Evolutionary conservation across 2,888 invertebrate genomes (phyloP).

Genomic region (Morinoia aosen): DNA sequence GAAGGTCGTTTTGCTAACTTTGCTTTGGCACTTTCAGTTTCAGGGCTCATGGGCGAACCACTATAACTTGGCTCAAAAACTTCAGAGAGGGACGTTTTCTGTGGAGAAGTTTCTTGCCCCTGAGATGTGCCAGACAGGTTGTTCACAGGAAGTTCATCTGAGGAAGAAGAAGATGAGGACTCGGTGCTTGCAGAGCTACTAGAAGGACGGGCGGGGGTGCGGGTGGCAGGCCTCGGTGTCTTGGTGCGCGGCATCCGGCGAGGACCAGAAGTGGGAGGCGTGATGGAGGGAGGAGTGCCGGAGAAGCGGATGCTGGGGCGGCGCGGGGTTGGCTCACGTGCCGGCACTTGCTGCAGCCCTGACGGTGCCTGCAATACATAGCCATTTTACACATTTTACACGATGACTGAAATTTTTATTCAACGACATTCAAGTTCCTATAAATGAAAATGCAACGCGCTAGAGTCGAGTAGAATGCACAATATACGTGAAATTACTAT

Average conservation of each 20-base stretch:
- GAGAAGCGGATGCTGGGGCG: constrained; percentile 42
- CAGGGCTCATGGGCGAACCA: neutral
- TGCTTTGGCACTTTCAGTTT: neutral
- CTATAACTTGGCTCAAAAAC: neutral
- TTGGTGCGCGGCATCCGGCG: constrained; percentile 42
- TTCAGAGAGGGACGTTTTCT: neutral
- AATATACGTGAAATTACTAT: neutral
- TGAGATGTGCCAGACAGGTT: neutral
- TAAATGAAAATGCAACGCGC: neutral
- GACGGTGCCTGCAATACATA: constrained; percentile 26
- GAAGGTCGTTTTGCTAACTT: neutral
- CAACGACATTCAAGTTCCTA: neutral
- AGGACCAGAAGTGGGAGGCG: neutral
- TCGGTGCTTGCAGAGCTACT: neutral
- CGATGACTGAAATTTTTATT: too few relatives aligned
- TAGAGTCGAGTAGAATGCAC: neutral
- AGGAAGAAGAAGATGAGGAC: neutral
- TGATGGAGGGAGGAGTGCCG: neutral
- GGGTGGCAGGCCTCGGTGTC: neutral
- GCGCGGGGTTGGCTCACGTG: neutral
- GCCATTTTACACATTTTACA: neutral
- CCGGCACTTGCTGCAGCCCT: neutral
- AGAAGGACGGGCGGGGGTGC: neutral
- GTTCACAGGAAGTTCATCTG: neutral
- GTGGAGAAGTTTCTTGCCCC: neutral